These are phyloP conservation scores for Dilophus febrilis DNA, from an alignment of 2,888 invertebrate species.

Conservation along the genomic window DNA sequence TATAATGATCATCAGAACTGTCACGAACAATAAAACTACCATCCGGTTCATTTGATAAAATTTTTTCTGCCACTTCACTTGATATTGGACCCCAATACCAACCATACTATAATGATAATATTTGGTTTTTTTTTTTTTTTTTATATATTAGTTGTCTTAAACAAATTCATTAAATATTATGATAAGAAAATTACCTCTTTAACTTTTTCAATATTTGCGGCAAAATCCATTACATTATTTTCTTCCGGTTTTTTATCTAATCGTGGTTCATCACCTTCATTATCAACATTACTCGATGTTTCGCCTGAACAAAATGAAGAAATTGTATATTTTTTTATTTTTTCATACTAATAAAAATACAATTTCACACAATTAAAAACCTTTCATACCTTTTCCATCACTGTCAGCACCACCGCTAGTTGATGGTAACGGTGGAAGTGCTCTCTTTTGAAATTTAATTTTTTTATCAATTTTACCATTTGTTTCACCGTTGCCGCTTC, in stretches of 20 bases:
- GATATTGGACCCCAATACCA: slow-evolving; percentile 95
- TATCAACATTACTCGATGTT: too few species aligned
- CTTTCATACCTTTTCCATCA: too few species aligned
- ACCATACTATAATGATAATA: slow-evolving; percentile 49
- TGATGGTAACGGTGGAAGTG: slow-evolving; percentile 47
- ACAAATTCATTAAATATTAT: slow-evolving; percentile 4
- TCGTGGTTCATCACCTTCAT: slow-evolving; percentile 10
- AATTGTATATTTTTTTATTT: too few species aligned
- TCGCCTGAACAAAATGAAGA: too few species aligned
- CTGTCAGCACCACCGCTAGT: slow-evolving; percentile 21
- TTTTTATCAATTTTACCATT: slow-evolving; percentile 23
- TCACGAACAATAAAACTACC: slow-evolving; percentile 88
- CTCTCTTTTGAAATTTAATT: slow-evolving; percentile 43
- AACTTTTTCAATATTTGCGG: slow-evolving; percentile 81
- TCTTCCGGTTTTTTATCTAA: slow-evolving; percentile 20
- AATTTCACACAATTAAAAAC: too few species aligned
- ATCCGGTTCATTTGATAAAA: slow-evolving; percentile 79
- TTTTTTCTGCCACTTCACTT: slow-evolving; percentile 79
- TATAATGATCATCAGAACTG: slow-evolving; percentile 88
- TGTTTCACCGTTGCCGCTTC: too few species aligned
- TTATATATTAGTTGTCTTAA: background rate
- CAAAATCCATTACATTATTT: slow-evolving; percentile 54
- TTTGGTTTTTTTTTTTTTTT: slow-evolving; percentile 4
- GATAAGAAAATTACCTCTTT: slow-evolving; percentile 56
- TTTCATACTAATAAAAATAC: too few species aligned